Percentiles rank a stretch among this genome's conserved stretches.
These are phyloP conservation scores for Listrodromus nycthemerus DNA, from an alignment of 2,888 invertebrate genomes.

Conservation along the genomic window DNA sequence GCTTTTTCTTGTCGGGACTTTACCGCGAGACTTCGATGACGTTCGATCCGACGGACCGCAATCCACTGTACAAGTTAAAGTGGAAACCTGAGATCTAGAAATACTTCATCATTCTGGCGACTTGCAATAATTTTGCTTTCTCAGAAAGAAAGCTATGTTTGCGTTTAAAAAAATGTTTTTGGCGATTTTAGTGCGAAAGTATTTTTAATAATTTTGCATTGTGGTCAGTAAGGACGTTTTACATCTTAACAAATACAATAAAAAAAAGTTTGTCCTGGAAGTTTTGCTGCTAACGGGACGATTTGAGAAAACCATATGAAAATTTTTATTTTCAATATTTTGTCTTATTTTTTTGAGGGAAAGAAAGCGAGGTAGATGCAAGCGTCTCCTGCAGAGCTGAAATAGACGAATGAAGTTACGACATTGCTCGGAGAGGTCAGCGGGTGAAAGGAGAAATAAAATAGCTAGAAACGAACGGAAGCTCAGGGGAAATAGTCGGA, in stretches of 20 bases:
- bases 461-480: not conserved
- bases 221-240: too few relatives aligned
- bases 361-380: not conserved
- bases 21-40: too few relatives aligned
- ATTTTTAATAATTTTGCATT: too few relatives aligned
- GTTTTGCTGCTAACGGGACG: too few relatives aligned
- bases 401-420: not conserved
- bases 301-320: too few relatives aligned
- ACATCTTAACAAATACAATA: too few relatives aligned
- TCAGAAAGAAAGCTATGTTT: too few relatives aligned
- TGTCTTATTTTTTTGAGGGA: not conserved
- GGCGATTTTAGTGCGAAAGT: too few relatives aligned
- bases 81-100: not conserved
- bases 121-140: too few relatives aligned
- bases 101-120: not conserved
- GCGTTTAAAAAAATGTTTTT: too few relatives aligned
- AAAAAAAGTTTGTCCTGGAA: too few relatives aligned
- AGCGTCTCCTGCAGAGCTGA: not conserved
- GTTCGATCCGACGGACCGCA: not conserved
- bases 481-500: constrained; percentile 30
- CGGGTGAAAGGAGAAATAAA: constrained; percentile 1
- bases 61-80: not conserved
- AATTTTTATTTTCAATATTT: too few relatives aligned
- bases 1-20: not conserved
- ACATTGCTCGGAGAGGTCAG: constrained; percentile 2